A percentile compares a stretch with the other conserved stretches of the same genome.
These are phyloP conservation scores for Orthosia cruda DNA, from an alignment of 2,888 invertebrate genomes.

Conservation along the genomic window DNA sequence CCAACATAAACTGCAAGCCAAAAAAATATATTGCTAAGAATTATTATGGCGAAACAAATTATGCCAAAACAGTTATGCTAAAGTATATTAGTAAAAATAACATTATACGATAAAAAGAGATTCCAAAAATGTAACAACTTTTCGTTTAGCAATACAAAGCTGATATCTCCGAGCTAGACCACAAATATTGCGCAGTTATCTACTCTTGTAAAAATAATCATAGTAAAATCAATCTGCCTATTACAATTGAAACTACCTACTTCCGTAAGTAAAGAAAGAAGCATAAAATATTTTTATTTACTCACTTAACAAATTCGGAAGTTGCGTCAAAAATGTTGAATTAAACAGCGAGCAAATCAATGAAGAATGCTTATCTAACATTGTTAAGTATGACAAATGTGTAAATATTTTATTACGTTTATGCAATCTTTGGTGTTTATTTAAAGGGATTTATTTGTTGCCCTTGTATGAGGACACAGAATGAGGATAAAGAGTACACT, in stretches of 20 bases:
- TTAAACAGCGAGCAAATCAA: constrained; percentile 25
- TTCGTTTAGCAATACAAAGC: too few relatives aligned
- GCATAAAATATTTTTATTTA: too few relatives aligned
- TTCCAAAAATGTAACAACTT: too few relatives aligned
- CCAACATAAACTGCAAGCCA: too few relatives aligned
- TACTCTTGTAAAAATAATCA: background rate
- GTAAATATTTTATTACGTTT: constrained; percentile 41
- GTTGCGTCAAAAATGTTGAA: constrained; percentile 30
- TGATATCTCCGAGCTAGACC: too few relatives aligned
- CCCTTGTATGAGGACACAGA: background rate
- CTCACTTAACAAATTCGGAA: constrained; percentile 46
- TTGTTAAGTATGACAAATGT: constrained; percentile 54
- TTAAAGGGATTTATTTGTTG: constrained; percentile 1
- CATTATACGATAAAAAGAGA: too few relatives aligned
- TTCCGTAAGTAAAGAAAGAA: background rate
- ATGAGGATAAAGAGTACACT: too few relatives aligned
- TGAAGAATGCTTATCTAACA: constrained; percentile 38
- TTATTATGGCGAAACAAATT: too few relatives aligned
- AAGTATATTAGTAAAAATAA: too few relatives aligned
- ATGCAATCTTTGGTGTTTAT: constrained; percentile 5
- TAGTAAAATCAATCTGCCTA: background rate
- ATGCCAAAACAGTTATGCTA: too few relatives aligned
- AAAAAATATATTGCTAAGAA: too few relatives aligned
- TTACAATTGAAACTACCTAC: background rate
- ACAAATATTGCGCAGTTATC: background rate